Percentiles rank a stretch among this genome's conserved stretches.
Conservation (phyloP, 2,888 invertebrate genomes). For the Diloba caeruleocephala region DNA sequence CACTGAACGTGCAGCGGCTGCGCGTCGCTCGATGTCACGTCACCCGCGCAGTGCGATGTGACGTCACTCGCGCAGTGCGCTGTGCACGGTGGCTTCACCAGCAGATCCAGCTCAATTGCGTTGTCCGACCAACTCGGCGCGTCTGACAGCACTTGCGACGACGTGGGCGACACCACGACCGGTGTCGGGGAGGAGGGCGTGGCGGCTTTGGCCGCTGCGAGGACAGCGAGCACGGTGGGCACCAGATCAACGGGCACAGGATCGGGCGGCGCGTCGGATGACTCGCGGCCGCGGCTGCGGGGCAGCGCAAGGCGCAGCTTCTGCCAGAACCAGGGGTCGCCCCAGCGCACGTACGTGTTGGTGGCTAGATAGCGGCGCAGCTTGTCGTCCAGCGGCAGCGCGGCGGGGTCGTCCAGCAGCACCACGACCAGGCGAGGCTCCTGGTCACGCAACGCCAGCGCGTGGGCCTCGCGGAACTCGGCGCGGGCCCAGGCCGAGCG, state of each 20-base stretch:
- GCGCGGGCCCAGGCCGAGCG: conserved; percentile 90
- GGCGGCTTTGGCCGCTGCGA: no score
- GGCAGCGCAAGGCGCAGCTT: conserved; percentile 93
- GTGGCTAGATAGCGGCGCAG: conserved; percentile 91
- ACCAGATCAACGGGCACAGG: conserved; percentile 87
- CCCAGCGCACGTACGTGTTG: conserved; percentile 95
- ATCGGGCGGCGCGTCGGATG: no score
- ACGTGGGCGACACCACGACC: no score
- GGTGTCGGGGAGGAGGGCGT: no score
- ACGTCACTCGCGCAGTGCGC: no score
- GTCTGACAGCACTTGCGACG: not conserved
- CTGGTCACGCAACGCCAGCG: conserved; percentile 66
- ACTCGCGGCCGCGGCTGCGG: conserved; percentile 27
- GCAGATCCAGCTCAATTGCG: no score
- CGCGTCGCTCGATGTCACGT: no score
- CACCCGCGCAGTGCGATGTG: no score
- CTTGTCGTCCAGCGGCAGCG: conserved; percentile 89
- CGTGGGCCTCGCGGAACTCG: conserved; percentile 90
- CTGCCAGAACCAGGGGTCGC: conserved; percentile 95
- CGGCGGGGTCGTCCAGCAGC: conserved; percentile 87
- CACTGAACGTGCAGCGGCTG: no score
- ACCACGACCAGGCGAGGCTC: conserved; percentile 93
- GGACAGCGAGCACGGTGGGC: conserved; percentile 1
- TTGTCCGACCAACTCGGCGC: no score
- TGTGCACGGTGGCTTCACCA: no score